These are phyloP conservation scores for Eupithecia tripunctaria DNA, from an alignment of 2,888 invertebrate species.

Conservation along the genomic window DNA sequence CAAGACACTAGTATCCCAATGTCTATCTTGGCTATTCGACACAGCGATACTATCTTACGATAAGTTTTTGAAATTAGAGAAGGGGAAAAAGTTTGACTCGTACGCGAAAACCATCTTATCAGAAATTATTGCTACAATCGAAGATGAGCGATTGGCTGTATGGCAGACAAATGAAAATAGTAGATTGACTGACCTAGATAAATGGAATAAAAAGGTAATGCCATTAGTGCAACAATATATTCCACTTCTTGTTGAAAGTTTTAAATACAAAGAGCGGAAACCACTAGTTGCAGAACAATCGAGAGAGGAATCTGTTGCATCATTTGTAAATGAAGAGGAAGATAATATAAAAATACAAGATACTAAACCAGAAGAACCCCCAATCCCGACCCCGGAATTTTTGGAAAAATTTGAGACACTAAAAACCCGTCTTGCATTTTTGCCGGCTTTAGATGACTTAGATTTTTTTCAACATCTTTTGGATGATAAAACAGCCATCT, in stretches of 20 bases:
- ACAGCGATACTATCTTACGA: constrained; percentile 73
- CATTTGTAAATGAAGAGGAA: constrained; percentile 16
- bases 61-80: constrained; percentile 56
- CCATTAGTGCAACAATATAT: constrained; percentile 56
- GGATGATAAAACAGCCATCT: constrained; percentile 49
- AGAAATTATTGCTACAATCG: constrained; percentile 72
- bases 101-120: constrained; percentile 68
- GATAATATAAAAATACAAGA: constrained; percentile 25
- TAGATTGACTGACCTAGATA: constrained; percentile 62
- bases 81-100: constrained; percentile 58
- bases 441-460: constrained; percentile 65
- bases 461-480: constrained; percentile 56
- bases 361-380: constrained; percentile 27
- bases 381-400: constrained; percentile 26
- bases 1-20: constrained; percentile 83
- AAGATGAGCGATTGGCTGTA: constrained; percentile 62
- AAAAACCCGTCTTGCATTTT: constrained; percentile 50
- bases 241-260: constrained; percentile 49
- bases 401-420: constrained; percentile 48
- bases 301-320: not conserved
- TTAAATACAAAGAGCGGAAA: constrained; percentile 29
- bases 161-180: constrained; percentile 72
- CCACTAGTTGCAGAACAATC: constrained; percentile 14
- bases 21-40: constrained; percentile 82
- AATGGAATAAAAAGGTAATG: constrained; percentile 64